Conservation (phyloP, 2,888 invertebrate genomes). For the Timema cristinae region DNA sequence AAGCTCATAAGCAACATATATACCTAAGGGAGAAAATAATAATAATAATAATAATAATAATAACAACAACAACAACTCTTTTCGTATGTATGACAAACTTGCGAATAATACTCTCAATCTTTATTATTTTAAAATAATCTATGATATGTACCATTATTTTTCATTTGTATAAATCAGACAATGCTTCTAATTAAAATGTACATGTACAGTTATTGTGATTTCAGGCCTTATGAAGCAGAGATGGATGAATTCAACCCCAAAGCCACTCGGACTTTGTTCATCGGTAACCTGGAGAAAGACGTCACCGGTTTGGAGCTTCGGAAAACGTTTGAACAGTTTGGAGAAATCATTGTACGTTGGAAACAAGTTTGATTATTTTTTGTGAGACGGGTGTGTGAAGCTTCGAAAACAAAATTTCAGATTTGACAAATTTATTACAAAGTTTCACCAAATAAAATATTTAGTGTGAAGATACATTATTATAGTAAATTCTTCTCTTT, state of each 20-base stretch:
- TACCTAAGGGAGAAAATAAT: too few species aligned
- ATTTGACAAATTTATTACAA: too few species aligned
- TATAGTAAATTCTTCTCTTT: too few species aligned
- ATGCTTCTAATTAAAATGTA: too few species aligned
- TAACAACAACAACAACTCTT: too few species aligned
- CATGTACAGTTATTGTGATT: not conserved
- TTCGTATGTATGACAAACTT: too few species aligned
- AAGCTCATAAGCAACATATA: too few species aligned
- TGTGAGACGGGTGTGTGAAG: not conserved
- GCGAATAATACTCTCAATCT: too few species aligned
- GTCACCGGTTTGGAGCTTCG: constrained; percentile 85
- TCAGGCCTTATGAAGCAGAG: constrained; percentile 86
- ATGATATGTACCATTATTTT: too few species aligned
- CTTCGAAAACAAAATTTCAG: not conserved
- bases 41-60: too few species aligned
- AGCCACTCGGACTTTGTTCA: constrained; percentile 92
- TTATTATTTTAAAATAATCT: too few species aligned
- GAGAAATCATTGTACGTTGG: constrained; percentile 79
- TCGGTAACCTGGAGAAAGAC: constrained; percentile 94
- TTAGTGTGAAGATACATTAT: not conserved
- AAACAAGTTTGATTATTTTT: not conserved
- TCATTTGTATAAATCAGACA: too few species aligned
- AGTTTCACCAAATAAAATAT: not conserved
- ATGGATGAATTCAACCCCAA: constrained; percentile 96
- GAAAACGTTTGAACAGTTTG: constrained; percentile 91